A percentile compares a stretch with the other conserved stretches of the same genome.
Conservation (phyloP, 2,113 vertebrate species). For the Gasterosteus nipponicus region DNA sequence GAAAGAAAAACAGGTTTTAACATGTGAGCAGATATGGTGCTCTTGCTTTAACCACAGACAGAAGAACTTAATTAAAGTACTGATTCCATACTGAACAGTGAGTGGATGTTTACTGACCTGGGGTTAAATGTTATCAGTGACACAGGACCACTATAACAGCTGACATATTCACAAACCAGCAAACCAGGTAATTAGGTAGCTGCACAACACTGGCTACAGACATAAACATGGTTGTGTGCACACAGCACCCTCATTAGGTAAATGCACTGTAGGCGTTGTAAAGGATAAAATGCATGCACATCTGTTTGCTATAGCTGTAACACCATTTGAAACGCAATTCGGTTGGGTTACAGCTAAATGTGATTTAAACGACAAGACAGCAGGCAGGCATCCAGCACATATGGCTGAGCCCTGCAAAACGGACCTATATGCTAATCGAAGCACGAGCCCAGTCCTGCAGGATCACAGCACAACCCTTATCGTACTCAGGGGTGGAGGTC, state of each 20-base stretch:
- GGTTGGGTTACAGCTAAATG: slow-evolving; percentile 20
- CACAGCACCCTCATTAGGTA: slow-evolving; percentile 69
- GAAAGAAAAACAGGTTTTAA: slow-evolving; percentile 25
- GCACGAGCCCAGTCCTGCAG: slow-evolving; percentile 33
- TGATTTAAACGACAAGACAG: slow-evolving; percentile 38
- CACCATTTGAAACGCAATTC: slow-evolving; percentile 47
- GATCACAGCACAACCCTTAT: slow-evolving; percentile 46
- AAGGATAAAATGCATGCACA: slow-evolving; percentile 52
- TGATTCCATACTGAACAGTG: slow-evolving; percentile 6
- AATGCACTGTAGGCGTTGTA: slow-evolving; percentile 62
- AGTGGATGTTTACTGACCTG: slow-evolving; percentile 24
- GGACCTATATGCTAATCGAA: slow-evolving; percentile 35
- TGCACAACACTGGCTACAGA: slow-evolving; percentile 69
- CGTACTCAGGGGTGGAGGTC: slow-evolving; percentile 33
- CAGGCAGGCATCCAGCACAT: slow-evolving; percentile 38
- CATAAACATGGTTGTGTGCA: slow-evolving; percentile 60
- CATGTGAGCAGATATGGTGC: slow-evolving; percentile 43
- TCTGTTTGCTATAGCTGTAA: slow-evolving; percentile 59
- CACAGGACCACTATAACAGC: slow-evolving; percentile 57
- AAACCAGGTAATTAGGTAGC: slow-evolving; percentile 76
- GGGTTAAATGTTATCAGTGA: slow-evolving; percentile 45
- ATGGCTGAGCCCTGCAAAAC: slow-evolving; percentile 34
- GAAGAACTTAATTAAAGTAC: slow-evolving; percentile 42
- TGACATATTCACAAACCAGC: slow-evolving; percentile 78
- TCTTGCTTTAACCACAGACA: slow-evolving; percentile 23